These are phyloP conservation scores for Spermophilus dauricus DNA, from an alignment of 2,113 vertebrate genomes.

Conservation along the genomic window DNA sequence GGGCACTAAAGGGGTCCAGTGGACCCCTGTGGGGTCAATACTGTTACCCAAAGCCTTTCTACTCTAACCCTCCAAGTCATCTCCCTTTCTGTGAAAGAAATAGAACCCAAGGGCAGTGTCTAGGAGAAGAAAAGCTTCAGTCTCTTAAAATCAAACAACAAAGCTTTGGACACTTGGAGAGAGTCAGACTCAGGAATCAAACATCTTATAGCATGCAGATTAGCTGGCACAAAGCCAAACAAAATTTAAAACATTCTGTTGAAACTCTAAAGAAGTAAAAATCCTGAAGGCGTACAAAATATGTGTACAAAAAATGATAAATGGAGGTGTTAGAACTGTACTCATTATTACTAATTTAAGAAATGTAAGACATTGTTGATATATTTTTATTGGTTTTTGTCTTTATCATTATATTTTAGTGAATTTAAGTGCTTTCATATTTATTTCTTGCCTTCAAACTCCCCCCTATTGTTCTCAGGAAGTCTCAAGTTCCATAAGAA, in stretches of 20 bases:
- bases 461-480: not conserved
- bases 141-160: not conserved
- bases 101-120: not conserved
- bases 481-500: not conserved
- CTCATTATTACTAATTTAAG: not conserved
- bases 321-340: not conserved
- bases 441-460: not conserved
- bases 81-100: not conserved
- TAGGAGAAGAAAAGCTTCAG: not conserved
- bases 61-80: not conserved
- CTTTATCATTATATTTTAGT: not conserved
- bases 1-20: not conserved
- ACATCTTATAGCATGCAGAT: not conserved
- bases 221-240: not conserved
- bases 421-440: not conserved
- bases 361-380: not conserved
- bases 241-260: not conserved
- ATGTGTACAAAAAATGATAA: not conserved
- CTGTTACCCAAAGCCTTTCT: not conserved
- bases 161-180: not conserved
- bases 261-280: not conserved
- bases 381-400: not conserved
- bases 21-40: not conserved
- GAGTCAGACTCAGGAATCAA: constrained; percentile 7
- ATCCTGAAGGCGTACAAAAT: not conserved